A percentile compares a stretch with the other conserved stretches of the same genome.
Evolutionary conservation across 2,888 invertebrate species (phyloP).

Genomic region (Noctua pronuba): DNA sequence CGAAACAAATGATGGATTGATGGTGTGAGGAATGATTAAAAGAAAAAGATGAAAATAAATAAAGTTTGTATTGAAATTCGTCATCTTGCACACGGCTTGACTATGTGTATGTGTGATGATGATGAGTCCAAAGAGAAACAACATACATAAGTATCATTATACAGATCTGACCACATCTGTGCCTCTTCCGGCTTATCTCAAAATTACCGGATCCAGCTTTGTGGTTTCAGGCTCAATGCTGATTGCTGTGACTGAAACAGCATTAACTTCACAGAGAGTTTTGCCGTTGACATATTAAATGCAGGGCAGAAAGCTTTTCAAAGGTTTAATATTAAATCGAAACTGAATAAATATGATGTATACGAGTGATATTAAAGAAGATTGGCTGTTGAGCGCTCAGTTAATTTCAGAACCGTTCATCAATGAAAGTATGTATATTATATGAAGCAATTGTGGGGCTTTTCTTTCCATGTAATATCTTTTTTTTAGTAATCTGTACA

Average conservation of each 20-base stretch:
- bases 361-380: too few species aligned
- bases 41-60: not conserved
- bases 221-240: constrained; percentile 13
- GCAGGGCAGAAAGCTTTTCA: not conserved
- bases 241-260: not conserved
- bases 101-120: not conserved
- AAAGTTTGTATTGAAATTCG: not conserved
- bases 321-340: not conserved
- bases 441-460: too few species aligned
- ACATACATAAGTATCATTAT: not conserved
- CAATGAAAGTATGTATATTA: too few species aligned
- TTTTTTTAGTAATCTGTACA: too few species aligned
- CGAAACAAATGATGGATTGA: too few species aligned
- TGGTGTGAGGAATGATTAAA: not conserved
- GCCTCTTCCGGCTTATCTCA: constrained; percentile 6
- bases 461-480: too few species aligned
- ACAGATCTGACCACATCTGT: constrained; percentile 18
- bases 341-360: not conserved
- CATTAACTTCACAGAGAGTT: not conserved
- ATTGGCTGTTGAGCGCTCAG: too few species aligned
- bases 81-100: not conserved
- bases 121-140: not conserved
- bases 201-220: constrained; percentile 8
- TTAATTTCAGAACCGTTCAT: too few species aligned
- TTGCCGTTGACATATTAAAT: not conserved